phyloP scores from a whole-genome alignment of 2,797 vertebrate species.

The Carduelis carduelis region DNA sequence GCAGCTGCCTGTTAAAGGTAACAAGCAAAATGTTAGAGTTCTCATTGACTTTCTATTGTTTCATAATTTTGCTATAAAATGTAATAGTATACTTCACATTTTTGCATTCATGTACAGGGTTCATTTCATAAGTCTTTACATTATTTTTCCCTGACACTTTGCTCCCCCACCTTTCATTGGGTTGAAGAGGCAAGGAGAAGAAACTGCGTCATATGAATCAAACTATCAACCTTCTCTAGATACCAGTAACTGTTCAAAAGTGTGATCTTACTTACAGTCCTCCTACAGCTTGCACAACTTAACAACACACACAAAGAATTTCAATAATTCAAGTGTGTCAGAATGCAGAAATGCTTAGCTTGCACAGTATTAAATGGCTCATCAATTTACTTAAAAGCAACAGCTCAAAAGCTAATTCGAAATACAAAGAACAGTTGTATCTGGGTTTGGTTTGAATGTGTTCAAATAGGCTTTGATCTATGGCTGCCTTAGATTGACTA shows the following conservation, averaged over 20 bases:
- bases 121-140: neutral
- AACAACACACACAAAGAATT: neutral
- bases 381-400: neutral
- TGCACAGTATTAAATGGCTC: neutral
- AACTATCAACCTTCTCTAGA: neutral
- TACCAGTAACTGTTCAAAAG: neutral
- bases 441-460: neutral
- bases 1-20: neutral
- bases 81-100: neutral
- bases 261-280: neutral
- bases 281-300: neutral
- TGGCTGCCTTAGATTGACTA: neutral
- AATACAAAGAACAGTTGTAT: neutral
- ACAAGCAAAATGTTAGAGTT: neutral
- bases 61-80: neutral
- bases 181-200: neutral
- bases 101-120: neutral
- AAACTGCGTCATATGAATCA: neutral
- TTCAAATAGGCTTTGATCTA: neutral
- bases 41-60: neutral
- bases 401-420: conserved; percentile 6
- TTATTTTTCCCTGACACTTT: neutral
- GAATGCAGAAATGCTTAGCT: neutral
- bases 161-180: neutral
- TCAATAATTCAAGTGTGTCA: neutral